phyloP scores from a whole-genome alignment of 1,140 invertebrate species.

The Aphaenogaster ashmeadi region DNA sequence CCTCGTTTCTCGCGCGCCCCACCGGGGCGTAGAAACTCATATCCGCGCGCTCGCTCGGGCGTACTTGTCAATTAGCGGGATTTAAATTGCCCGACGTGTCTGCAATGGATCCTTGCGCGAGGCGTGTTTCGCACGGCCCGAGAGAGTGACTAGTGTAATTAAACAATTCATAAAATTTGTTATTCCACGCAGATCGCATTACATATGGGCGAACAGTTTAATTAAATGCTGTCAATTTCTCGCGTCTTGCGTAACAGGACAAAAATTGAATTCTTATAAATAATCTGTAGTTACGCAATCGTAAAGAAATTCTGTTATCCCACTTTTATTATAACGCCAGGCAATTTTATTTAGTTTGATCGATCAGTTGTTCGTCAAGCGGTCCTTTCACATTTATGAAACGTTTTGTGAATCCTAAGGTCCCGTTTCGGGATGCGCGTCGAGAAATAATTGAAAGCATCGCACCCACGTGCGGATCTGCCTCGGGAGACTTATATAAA shows the following conservation, averaged over 20 bases:
- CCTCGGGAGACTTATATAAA: conserved; percentile 37
- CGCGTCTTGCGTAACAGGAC: conserved; percentile 14
- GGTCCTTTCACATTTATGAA: not conserved
- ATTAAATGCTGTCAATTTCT: conserved; percentile 47
- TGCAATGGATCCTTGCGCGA: not conserved
- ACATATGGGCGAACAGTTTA: conserved; percentile 15
- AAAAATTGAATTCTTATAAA: not conserved
- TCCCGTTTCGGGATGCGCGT: conserved; percentile 26
- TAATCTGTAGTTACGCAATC: not conserved
- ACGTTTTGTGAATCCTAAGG: not conserved
- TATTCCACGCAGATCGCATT: conserved; percentile 25
- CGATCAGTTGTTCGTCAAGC: conserved; percentile 17
- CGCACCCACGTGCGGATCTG: conserved; percentile 37
- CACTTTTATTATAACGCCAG: not conserved
- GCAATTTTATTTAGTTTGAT: conserved; percentile 19
- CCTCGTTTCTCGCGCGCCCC: conserved; percentile 43
- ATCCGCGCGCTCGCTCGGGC: conserved; percentile 34
- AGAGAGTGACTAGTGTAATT: conserved; percentile 37
- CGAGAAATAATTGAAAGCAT: conserved; percentile 54
- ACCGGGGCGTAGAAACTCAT: conserved; percentile 23
- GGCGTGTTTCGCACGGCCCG: conserved; percentile 54
- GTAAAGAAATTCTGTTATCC: conserved; percentile 40
- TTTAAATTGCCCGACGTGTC: conserved; percentile 55
- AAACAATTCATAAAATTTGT: conserved; percentile 51
- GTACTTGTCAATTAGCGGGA: conserved; percentile 63